These are phyloP conservation scores for Gambusia yucatana DNA, from an alignment of 2,797 vertebrate genomes.

Conservation along the genomic window DNA sequence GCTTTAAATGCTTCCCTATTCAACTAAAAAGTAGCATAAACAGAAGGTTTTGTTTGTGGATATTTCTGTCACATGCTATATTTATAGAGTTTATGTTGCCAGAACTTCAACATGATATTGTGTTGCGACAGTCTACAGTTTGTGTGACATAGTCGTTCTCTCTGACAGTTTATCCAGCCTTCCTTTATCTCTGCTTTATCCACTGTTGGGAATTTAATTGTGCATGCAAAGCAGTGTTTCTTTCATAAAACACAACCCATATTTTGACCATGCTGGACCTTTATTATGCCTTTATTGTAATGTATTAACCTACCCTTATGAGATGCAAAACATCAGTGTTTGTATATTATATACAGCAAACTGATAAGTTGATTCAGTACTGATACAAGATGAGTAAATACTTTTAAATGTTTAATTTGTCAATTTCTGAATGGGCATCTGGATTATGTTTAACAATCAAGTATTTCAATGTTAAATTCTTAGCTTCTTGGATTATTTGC, in stretches of 20 bases:
- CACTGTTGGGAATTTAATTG: conserved; percentile 26
- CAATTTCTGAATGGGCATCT: neutral
- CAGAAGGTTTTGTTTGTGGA: conserved; percentile 21
- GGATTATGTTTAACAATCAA: neutral
- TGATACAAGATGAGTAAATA: neutral
- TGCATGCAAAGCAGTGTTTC: conserved; percentile 31
- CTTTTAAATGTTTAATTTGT: neutral
- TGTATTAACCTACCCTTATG: conserved; percentile 56
- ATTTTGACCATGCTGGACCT: conserved; percentile 50
- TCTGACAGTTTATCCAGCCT: conserved; percentile 16
- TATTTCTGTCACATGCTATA: conserved; percentile 15
- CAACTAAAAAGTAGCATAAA: neutral
- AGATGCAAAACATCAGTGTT: conserved; percentile 45
- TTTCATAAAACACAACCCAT: conserved; percentile 38
- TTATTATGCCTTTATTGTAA: conserved; percentile 61
- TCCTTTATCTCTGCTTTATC: conserved; percentile 25
- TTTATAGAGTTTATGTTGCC: conserved; percentile 29
- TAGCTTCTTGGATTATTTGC: neutral
- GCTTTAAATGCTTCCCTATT: neutral
- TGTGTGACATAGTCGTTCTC: conserved; percentile 31
- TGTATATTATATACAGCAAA: conserved; percentile 48
- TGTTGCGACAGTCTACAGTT: conserved; percentile 3
- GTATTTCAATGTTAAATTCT: neutral
- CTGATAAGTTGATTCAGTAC: conserved; percentile 24
- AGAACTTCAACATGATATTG: conserved; percentile 19